A percentile compares a stretch with the other conserved stretches of the same genome.
Conservation (phyloP, 2,797 vertebrate species). For the Myotis findleyi region DNA sequence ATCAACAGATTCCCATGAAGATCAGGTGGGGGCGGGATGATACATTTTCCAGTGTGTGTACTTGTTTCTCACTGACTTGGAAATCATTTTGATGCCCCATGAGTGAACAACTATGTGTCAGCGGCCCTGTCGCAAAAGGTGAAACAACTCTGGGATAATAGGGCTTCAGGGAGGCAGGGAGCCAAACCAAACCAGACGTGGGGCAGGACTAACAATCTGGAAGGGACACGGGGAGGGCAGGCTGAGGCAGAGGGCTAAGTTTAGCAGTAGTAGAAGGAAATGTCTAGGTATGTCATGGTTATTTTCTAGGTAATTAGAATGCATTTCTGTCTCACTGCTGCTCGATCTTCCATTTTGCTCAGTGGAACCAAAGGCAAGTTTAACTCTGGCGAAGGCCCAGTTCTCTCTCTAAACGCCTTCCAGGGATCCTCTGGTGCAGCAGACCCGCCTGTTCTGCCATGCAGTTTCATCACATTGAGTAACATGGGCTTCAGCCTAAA, state of each 20-base stretch:
- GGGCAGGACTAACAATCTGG: background rate
- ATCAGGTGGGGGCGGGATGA: background rate
- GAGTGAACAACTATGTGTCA: conserved; percentile 9
- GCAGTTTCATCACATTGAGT: background rate
- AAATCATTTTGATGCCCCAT: conserved; percentile 54
- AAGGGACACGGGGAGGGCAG: background rate
- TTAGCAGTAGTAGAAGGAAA: background rate
- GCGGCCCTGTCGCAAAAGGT: conserved; percentile 49
- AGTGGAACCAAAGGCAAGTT: background rate
- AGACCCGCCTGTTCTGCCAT: background rate
- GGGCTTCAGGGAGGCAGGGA: conserved; percentile 12
- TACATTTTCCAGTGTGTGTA: conserved; percentile 44
- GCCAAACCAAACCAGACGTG: conserved; percentile 44
- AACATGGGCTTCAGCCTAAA: background rate
- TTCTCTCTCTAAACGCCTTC: background rate
- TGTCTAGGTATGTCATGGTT: background rate
- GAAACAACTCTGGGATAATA: background rate
- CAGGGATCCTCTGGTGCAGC: background rate
- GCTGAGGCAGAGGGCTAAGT: conserved; percentile 34
- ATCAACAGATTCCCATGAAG: background rate
- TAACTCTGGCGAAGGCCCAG: background rate
- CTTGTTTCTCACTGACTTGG: conserved; percentile 63
- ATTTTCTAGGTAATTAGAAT: conserved; percentile 50
- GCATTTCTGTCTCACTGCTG: conserved; percentile 2
- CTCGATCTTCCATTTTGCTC: background rate